Evolutionary conservation across 1,140 invertebrate genomes (phyloP), one percentile per base, ranked within the genome.

Genomic region (Galendromus occidentalis): DNA sequence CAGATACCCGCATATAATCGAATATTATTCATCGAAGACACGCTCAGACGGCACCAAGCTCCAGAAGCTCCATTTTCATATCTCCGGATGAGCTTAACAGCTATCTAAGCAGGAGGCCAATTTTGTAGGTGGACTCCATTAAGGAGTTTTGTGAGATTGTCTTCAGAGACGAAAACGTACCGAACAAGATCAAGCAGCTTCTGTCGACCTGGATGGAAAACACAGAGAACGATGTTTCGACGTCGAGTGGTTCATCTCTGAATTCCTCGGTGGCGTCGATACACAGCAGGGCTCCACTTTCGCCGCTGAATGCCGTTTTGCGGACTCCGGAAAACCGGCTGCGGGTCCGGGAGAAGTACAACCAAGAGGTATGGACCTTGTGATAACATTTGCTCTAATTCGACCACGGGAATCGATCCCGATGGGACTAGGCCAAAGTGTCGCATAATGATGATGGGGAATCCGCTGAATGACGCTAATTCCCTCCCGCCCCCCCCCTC

Each of bases 61-160:
- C n/a, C n/a, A n/a, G n/a, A n/a, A n/a, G n/a, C n/a, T n/a, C n/a
- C n/a, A n/a, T n/a, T n/a, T n/a, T n/a, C n/a, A n/a, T n/a, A n/a
- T n/a, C n/a, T n/a, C n/a, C n/a, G n/a, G n/a, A n/a, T n/a, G n/a
- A n/a, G n/a, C n/a, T n/a, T n/a, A n/a, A n/a, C n/a, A n/a, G n/a
- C n/a, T n/a, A n/a, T n/a, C n/a, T n/a, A n/a, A n/a, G n/a, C n/a
- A n/a, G n/a, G n/a, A n/a, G n/a, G n/a, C n/a, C n/a, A n/a, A n/a
- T n/a, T n/a, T n/a, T n/a, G n/a, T 9, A 59, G 51, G 51, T 59
- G 17, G 51, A 59, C 51, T 25, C 51, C 0, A 59, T 59, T 17
- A 59, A 59, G 20, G 51, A 59, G 25, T 59, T 59, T 22, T 59
- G 51, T 22, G 51, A 59, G 9, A 33, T 59, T 2, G 51, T 59